These are phyloP conservation scores for Parasteatoda tepidariorum DNA, from an alignment of 1,140 invertebrate genomes.

Conservation along the genomic window DNA sequence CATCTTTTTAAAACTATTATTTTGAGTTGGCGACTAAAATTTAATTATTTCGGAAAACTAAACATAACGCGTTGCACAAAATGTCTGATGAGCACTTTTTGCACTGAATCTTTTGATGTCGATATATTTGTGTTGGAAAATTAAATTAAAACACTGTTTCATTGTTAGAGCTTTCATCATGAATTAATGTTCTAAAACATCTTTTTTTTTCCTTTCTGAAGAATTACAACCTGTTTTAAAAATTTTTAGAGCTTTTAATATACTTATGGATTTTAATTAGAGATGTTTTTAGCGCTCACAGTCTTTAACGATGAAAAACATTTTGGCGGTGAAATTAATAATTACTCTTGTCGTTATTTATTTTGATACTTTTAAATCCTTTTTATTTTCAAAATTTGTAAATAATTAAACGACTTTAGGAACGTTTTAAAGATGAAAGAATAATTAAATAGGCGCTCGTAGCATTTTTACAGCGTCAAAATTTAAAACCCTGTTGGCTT, in stretches of 20 bases:
- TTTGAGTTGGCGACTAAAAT: constrained; percentile 28
- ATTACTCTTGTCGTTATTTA: background rate
- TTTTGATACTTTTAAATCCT: background rate
- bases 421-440: background rate
- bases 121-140: background rate
- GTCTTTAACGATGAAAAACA: background rate
- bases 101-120: background rate
- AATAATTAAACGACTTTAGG: background rate
- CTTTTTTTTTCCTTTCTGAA: background rate
- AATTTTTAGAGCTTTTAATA: background rate
- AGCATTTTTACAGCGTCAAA: background rate
- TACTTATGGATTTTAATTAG: background rate
- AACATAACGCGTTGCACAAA: background rate
- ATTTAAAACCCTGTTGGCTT: background rate
- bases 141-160: background rate
- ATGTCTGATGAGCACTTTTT: background rate
- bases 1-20: constrained; percentile 48
- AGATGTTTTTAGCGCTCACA: background rate
- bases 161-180: background rate
- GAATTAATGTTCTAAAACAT: background rate
- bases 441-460: background rate
- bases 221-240: background rate
- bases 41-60: constrained; percentile 26
- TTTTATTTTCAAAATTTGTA: background rate
- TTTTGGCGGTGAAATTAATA: background rate